Percentiles rank a stretch among this genome's conserved stretches.
These are phyloP conservation scores for Oeneis ivallda DNA, from an alignment of 2,888 invertebrate genomes.

Conservation along the genomic window DNA sequence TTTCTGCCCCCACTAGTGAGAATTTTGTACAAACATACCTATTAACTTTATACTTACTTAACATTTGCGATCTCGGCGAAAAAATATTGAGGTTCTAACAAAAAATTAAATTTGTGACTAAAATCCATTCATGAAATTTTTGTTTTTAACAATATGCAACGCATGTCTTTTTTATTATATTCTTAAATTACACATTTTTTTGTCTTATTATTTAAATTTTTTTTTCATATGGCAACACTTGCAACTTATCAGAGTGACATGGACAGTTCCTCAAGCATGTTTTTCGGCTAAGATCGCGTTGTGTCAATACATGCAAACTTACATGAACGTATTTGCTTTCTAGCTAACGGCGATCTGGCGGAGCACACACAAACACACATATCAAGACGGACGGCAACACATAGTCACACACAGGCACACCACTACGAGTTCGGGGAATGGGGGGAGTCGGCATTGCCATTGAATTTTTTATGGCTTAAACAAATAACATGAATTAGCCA, in stretches of 20 bases:
- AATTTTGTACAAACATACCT: conserved; percentile 32
- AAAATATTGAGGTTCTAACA: conserved; percentile 24
- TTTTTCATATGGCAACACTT: neutral
- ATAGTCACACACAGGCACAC: conserved; percentile 74
- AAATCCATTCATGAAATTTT: neutral
- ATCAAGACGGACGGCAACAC: conserved; percentile 76
- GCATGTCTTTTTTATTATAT: neutral
- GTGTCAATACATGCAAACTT: conserved; percentile 59
- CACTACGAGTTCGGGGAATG: conserved; percentile 60
- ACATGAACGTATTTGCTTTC: conserved; percentile 74
- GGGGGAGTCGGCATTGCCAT: conserved; percentile 57
- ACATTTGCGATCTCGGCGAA: conserved; percentile 34
- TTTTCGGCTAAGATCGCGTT: conserved; percentile 40
- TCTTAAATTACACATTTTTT: neutral
- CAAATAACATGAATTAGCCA: conserved; percentile 40
- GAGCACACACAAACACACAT: conserved; percentile 77
- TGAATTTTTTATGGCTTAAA: too few relatives aligned
- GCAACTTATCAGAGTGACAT: conserved; percentile 11
- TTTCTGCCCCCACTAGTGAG: conserved; percentile 31
- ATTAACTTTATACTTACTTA: conserved; percentile 26
- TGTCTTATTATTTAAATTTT: neutral
- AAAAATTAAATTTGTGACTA: neutral
- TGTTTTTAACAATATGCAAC: neutral
- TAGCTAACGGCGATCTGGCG: conserved; percentile 76
- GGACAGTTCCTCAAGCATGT: conserved; percentile 16